phyloP scores from a whole-genome alignment of 2,797 vertebrate genomes.

The Sebastes jordani region DNA sequence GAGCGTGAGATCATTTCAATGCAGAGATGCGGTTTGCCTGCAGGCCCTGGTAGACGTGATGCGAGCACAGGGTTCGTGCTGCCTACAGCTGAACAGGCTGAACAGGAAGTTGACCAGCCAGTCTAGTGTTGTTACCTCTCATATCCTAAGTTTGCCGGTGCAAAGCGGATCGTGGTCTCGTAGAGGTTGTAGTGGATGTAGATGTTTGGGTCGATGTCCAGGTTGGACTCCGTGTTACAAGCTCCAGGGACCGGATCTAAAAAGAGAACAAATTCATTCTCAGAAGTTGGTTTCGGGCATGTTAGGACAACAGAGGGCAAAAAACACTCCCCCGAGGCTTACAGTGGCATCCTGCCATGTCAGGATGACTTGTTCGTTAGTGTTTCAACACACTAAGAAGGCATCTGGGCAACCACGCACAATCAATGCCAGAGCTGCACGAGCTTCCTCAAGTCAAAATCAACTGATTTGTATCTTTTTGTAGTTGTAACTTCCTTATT shows the following conservation, averaged over 20 bases:
- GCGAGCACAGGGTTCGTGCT: background rate
- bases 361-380: background rate
- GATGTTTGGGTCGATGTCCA: constrained; percentile 91
- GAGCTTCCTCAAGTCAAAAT: constrained; percentile 1
- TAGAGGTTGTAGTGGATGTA: constrained; percentile 90
- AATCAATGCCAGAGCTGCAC: background rate
- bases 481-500: constrained; percentile 28
- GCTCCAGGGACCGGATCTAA: constrained; percentile 95
- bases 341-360: background rate
- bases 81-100: background rate
- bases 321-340: background rate
- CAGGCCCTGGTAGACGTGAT: background rate
- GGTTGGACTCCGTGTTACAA: constrained; percentile 89
- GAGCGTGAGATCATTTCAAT: background rate
- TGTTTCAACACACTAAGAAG: background rate
- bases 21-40: background rate
- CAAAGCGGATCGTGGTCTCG: constrained; percentile 88
- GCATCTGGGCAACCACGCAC: background rate
- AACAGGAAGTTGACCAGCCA: constrained; percentile 1
- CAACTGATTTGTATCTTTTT: background rate
- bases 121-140: constrained; percentile 80
- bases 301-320: background rate
- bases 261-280: constrained; percentile 3
- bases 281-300: background rate
- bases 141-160: constrained; percentile 91